A percentile compares a stretch with the other conserved stretches of the same genome.
These are phyloP conservation scores for Microchrysa polita DNA, from an alignment of 2,888 invertebrate species.

Conservation along the genomic window DNA sequence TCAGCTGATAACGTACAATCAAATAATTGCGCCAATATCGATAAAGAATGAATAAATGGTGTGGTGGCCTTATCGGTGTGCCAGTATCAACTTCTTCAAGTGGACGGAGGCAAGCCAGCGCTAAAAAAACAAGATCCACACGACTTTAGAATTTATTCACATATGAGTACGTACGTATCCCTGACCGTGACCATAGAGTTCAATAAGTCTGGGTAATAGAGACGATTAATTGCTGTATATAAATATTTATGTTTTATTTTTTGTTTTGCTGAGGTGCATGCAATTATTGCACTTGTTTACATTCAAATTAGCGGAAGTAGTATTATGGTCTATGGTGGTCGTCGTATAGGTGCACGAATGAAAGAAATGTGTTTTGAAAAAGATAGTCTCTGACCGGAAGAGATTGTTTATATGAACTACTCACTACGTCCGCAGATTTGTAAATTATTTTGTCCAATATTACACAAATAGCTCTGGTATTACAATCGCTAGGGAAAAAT, in stretches of 20 bases:
- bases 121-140: neutral
- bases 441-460: too few relatives aligned
- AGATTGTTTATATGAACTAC: too few relatives aligned
- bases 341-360: too few relatives aligned
- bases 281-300: neutral
- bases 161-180: slow-evolving; percentile 9
- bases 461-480: too few relatives aligned
- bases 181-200: slow-evolving; percentile 28
- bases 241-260: neutral
- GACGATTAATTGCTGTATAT: neutral
- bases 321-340: too few relatives aligned
- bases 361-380: too few relatives aligned
- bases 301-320: neutral
- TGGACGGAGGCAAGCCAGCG: too few relatives aligned
- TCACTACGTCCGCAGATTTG: too few relatives aligned
- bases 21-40: slow-evolving; percentile 31
- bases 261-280: neutral
- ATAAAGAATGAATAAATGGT: neutral
- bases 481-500: too few relatives aligned
- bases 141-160: neutral
- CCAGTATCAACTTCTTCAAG: neutral
- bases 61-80: slow-evolving; percentile 2
- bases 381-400: too few relatives aligned
- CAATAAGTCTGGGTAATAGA: neutral
- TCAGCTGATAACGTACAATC: slow-evolving; percentile 25